These are phyloP conservation scores for Shinisaurus crocodilurus DNA, from an alignment of 2,113 vertebrate genomes.

Conservation along the genomic window DNA sequence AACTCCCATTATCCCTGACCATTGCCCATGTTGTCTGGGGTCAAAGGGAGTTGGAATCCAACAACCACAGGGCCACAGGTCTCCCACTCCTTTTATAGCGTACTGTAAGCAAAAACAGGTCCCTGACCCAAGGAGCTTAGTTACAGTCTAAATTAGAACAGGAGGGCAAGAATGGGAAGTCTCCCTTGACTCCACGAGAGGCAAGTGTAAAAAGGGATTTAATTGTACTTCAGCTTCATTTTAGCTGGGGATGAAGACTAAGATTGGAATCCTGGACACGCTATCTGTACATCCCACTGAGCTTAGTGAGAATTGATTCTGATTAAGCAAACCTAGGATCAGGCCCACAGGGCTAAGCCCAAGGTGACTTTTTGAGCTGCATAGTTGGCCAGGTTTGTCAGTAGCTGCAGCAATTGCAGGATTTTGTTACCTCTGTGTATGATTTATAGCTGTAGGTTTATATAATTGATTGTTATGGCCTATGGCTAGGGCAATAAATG, in stretches of 20 bases:
- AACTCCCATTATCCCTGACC: too few species aligned
- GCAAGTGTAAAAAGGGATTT: neutral
- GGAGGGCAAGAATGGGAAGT: too few species aligned
- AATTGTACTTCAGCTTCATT: neutral
- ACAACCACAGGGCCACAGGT: too few species aligned
- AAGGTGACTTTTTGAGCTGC: neutral
- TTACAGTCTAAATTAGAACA: neutral
- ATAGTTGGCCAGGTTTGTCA: neutral
- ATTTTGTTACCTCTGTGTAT: neutral
- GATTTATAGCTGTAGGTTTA: neutral
- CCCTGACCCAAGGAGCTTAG: too few species aligned
- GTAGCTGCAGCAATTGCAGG: neutral
- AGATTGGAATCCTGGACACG: neutral
- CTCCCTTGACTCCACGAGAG: neutral
- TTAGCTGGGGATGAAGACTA: neutral
- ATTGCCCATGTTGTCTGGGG: too few species aligned
- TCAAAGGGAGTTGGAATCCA: too few species aligned
- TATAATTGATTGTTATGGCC: constrained; percentile 4
- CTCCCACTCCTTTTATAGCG: too few species aligned
- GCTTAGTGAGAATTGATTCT: neutral
- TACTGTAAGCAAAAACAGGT: neutral
- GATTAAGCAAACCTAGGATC: neutral
- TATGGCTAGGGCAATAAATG: constrained; percentile 12
- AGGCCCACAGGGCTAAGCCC: neutral
- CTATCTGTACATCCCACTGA: neutral